Evolutionary conservation across 2,888 invertebrate species (phyloP).

Genomic region (Diarsia rubi): DNA sequence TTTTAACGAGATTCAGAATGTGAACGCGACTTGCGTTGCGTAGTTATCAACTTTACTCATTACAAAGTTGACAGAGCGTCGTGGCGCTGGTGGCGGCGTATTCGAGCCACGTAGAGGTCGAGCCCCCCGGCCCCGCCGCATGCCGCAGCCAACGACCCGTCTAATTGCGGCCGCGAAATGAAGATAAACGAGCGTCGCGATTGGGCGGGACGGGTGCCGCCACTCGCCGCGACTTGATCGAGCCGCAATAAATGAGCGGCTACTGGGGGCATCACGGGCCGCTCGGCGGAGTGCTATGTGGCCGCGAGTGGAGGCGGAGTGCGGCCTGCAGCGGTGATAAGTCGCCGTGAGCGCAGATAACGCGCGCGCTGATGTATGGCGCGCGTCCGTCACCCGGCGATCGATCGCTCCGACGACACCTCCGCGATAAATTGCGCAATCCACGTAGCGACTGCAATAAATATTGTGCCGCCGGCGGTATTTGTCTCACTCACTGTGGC

Average conservation of each 20-base stretch:
- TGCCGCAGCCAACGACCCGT: slow-evolving; percentile 92
- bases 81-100: slow-evolving; percentile 73
- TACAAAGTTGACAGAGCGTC: slow-evolving; percentile 90
- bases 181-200: slow-evolving; percentile 93
- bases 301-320: slow-evolving; percentile 68
- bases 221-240: slow-evolving; percentile 79
- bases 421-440: slow-evolving; percentile 90
- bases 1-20: slow-evolving; percentile 87
- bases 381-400: slow-evolving; percentile 86
- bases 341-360: slow-evolving; percentile 89
- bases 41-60: slow-evolving; percentile 91
- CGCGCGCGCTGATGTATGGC: slow-evolving; percentile 88
- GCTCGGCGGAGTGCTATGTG: slow-evolving; percentile 80
- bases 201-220: slow-evolving; percentile 89
- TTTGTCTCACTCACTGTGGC: slow-evolving; percentile 90
- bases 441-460: slow-evolving; percentile 90
- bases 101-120: slow-evolving; percentile 87
- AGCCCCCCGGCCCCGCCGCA: slow-evolving; percentile 72
- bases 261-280: slow-evolving; percentile 64
- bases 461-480: slow-evolving; percentile 87
- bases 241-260: slow-evolving; percentile 84
- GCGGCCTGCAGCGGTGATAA: slow-evolving; percentile 79
- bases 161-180: slow-evolving; percentile 93
- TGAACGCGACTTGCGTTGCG: slow-evolving; percentile 84
- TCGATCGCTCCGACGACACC: slow-evolving; percentile 89